These are phyloP conservation scores for Accipiter cooperii DNA, from an alignment of 2,113 vertebrate species.

Conservation along the genomic window DNA sequence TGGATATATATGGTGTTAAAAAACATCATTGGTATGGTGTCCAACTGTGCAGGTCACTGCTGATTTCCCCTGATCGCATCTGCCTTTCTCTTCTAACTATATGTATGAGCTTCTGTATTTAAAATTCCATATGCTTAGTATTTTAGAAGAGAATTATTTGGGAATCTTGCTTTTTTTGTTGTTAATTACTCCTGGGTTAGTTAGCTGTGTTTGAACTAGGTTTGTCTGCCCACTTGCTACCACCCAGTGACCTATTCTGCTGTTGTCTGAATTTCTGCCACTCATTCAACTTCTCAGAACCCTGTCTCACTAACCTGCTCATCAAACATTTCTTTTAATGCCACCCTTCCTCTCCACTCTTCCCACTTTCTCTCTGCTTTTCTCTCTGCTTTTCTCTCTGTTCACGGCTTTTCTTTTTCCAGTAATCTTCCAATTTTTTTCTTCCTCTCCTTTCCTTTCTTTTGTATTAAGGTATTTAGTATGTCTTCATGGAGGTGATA, in stretches of 20 bases:
- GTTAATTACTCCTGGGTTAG: not conserved
- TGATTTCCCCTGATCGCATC: not conserved
- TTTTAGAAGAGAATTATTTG: not conserved
- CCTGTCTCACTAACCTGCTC: not conserved
- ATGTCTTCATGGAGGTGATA: not conserved
- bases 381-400: not conserved
- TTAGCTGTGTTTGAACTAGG: not conserved
- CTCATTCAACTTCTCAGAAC: not conserved
- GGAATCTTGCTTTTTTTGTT: not conserved
- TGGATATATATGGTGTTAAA: not conserved
- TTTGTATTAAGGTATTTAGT: not conserved
- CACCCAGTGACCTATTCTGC: not conserved
- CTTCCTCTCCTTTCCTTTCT: not conserved
- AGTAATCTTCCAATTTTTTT: not conserved
- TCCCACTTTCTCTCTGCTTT: not conserved
- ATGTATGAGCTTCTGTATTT: not conserved
- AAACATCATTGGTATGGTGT: not conserved
- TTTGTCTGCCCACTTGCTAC: not conserved
- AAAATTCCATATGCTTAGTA: not conserved
- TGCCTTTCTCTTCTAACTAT: not conserved
- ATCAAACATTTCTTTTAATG: not conserved
- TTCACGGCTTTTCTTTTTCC: not conserved
- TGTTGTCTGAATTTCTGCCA: not conserved
- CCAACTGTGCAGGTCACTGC: not conserved
- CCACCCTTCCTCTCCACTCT: not conserved